Evolutionary conservation across 2,888 invertebrate genomes (phyloP).

Genomic region (Oxycera nigricornis): DNA sequence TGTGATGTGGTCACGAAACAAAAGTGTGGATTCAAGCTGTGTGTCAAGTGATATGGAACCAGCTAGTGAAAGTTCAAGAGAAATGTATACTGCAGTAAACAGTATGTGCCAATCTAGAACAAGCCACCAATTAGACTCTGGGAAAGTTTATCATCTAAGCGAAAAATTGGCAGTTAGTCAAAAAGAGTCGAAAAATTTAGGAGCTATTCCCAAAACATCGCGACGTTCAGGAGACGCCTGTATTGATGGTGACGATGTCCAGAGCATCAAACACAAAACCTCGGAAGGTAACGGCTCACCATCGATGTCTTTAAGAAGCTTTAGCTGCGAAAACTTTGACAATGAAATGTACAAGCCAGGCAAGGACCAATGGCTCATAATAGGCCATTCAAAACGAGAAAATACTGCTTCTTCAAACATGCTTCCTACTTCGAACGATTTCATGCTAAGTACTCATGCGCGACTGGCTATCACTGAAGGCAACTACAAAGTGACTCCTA

Average conservation of each 20-base stretch:
- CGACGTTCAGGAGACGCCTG: neutral
- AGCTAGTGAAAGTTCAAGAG: constrained; percentile 75
- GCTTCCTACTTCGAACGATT: constrained; percentile 50
- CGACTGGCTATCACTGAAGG: constrained; percentile 51
- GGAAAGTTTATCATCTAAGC: neutral
- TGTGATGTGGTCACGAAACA: constrained; percentile 52
- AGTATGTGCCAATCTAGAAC: constrained; percentile 50
- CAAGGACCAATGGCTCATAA: constrained; percentile 53
- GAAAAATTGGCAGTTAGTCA: neutral
- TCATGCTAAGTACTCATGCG: constrained; percentile 50
- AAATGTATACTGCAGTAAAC: constrained; percentile 66
- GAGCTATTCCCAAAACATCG: constrained; percentile 53
- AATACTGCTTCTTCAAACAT: constrained; percentile 62
- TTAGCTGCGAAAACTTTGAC: constrained; percentile 64
- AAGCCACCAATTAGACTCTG: neutral
- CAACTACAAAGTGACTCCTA: constrained; percentile 58
- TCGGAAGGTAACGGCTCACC: constrained; percentile 68
- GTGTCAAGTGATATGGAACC: constrained; percentile 66
- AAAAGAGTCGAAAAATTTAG: constrained; percentile 46
- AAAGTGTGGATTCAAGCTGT: constrained; percentile 63
- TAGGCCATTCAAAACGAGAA: neutral
- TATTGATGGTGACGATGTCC: constrained; percentile 58
- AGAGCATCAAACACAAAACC: constrained; percentile 49
- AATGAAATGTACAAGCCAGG: constrained; percentile 58
- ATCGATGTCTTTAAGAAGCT: constrained; percentile 66